Conservation (phyloP, 1,140 invertebrate genomes). For the Coptotermes formosanus region DNA sequence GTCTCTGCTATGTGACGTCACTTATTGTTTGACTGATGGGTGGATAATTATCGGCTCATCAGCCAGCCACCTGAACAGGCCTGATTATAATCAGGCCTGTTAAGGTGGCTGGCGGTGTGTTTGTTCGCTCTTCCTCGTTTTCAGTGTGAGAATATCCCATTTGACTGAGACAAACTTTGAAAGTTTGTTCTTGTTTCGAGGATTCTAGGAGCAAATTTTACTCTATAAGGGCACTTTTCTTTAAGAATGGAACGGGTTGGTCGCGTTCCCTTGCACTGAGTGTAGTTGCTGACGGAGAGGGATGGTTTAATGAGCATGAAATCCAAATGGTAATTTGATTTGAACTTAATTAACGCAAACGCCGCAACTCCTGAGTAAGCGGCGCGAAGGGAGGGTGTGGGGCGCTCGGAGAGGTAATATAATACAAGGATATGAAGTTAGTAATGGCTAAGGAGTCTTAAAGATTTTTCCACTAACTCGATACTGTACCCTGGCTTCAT, state of each 20-base stretch:
- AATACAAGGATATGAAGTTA: slow-evolving; percentile 11
- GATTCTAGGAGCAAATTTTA: not conserved
- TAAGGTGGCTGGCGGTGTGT: not conserved
- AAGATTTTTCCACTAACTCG: slow-evolving; percentile 2
- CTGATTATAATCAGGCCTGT: too few relatives aligned
- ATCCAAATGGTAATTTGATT: slow-evolving; percentile 50
- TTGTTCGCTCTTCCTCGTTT: not conserved
- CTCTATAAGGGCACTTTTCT: not conserved
- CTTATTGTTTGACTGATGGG: too few relatives aligned
- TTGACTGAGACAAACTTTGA: not conserved
- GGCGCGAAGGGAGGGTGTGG: not conserved
- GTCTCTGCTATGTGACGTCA: too few relatives aligned
- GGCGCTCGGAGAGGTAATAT: not conserved
- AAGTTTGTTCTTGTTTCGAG: not conserved
- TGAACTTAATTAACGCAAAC: slow-evolving; percentile 47
- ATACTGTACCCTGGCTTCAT: not conserved
- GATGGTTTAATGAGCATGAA: slow-evolving; percentile 46
- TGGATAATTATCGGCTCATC: too few relatives aligned
- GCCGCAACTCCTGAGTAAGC: not conserved
- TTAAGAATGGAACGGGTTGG: not conserved
- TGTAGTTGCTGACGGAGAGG: slow-evolving; percentile 35
- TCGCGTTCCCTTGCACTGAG: not conserved
- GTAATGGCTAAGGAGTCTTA: not conserved
- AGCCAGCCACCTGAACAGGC: too few relatives aligned
- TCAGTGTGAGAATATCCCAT: not conserved